Conservation (phyloP, 2,888 invertebrate species). For the Pristionchus exspectatus region DNA sequence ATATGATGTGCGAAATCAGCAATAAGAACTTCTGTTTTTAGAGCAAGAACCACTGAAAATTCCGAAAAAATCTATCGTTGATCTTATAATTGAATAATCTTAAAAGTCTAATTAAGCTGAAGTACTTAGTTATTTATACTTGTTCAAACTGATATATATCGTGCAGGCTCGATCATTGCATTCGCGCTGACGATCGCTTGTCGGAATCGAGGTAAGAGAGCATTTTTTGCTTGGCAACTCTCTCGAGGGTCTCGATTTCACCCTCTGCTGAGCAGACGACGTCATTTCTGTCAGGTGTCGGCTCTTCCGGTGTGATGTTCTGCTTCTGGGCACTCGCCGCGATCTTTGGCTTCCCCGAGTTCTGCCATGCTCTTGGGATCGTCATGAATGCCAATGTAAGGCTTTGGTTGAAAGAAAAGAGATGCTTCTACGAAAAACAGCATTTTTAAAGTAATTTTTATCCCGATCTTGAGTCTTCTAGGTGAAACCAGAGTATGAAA, state of each 20-base stretch:
- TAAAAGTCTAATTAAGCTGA: too few relatives aligned
- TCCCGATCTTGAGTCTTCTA: too few relatives aligned
- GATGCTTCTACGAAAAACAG: neutral
- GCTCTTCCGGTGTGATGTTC: conserved; percentile 76
- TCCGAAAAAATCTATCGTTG: too few relatives aligned
- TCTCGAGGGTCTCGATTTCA: neutral
- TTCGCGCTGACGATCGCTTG: conserved; percentile 72
- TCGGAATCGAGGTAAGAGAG: conserved; percentile 65
- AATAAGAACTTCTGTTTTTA: too few relatives aligned
- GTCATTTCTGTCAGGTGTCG: conserved; percentile 60
- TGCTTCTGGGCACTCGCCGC: conserved; percentile 71
- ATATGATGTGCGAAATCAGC: too few relatives aligned
- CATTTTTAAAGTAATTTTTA: too few relatives aligned
- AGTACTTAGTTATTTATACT: too few relatives aligned
- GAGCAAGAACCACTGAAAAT: too few relatives aligned
- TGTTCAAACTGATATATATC: neutral
- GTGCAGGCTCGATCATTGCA: conserved; percentile 65
- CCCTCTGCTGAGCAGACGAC: neutral
- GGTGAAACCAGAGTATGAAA: too few relatives aligned
- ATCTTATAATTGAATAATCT: too few relatives aligned
- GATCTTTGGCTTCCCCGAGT: conserved; percentile 63
- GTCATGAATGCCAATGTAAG: neutral
- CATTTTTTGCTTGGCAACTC: neutral
- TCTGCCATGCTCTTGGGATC: conserved; percentile 42
- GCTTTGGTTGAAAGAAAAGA: too few relatives aligned